Conservation (phyloP, 2,888 invertebrate species). For the Drosophila algonquin region DNA sequence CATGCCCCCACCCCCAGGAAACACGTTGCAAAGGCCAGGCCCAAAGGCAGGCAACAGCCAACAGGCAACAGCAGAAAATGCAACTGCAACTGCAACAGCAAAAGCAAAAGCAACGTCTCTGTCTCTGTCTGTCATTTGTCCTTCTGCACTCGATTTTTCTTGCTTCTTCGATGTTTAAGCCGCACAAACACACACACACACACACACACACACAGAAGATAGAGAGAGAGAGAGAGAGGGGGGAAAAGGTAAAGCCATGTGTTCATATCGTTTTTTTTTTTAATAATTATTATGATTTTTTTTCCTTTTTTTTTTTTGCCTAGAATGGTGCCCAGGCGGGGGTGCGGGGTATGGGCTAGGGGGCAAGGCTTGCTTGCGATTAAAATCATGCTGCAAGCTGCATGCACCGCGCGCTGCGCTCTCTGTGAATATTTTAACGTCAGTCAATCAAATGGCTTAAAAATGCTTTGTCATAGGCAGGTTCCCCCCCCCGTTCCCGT, state of each 20-base stretch:
- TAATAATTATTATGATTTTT: constrained; percentile 68
- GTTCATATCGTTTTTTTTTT: constrained; percentile 73
- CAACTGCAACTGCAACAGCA: constrained; percentile 46
- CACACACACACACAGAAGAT: constrained; percentile 24
- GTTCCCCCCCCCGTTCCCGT: neutral
- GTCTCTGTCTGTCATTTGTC: constrained; percentile 55
- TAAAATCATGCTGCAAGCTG: constrained; percentile 67
- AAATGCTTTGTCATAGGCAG: constrained; percentile 80
- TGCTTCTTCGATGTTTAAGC: constrained; percentile 58
- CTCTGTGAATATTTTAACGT: constrained; percentile 77
- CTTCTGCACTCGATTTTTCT: constrained; percentile 68
- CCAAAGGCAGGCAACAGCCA: constrained; percentile 59
- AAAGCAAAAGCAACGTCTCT: constrained; percentile 43
- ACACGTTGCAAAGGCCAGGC: constrained; percentile 53
- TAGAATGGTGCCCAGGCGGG: constrained; percentile 11
- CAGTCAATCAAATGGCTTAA: constrained; percentile 81
- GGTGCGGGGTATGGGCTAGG: constrained; percentile 30
- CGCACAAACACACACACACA: constrained; percentile 40
- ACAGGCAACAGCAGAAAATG: constrained; percentile 21
- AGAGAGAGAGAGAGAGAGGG: neutral
- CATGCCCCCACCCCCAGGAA: constrained; percentile 41
- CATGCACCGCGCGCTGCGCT: constrained; percentile 43
- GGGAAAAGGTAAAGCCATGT: constrained; percentile 25
- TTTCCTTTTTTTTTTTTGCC: constrained; percentile 40
- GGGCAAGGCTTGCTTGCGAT: constrained; percentile 67